Evolutionary conservation across 2,888 invertebrate genomes (phyloP), one percentile per base, ranked within the genome.

Genomic region (Eledona agricola): DNA sequence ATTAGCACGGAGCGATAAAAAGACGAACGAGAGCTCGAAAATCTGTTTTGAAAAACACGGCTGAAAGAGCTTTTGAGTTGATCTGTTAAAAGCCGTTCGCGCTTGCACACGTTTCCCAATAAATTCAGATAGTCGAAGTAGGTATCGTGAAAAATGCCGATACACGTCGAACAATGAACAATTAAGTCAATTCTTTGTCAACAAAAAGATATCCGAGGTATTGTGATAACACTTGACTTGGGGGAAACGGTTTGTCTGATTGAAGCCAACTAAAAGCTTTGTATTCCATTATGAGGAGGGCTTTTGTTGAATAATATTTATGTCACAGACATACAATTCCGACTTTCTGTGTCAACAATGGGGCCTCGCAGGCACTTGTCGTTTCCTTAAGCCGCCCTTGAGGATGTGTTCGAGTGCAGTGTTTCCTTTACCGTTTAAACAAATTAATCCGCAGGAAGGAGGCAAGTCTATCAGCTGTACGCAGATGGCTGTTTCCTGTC

Each of bases 241-340:
- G 11, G 38, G 40, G 51, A 51, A 55, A 42, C 51, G 47, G 51
- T 55, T 51, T 45, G 58, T 56, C 52, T 58, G 57, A 59, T 59
- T 59, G 59, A 58, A 59, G 57, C 54, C 54, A 38, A 57, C 51
- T 57, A 47, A 59, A 56, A 58, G 68, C 69, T 69, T 70, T 69
- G 68, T 68, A 60, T 67, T 66, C 69, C 56, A 67, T 71, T 69
- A 69, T 69, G 65, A 67, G 64, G 59, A 38, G 58, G 60, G 57
- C 70, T 64, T 69, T 70, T 71, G 71, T 72, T 68, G 66, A 71
- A 71, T 70, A 72, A 72, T 72, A 72, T 72, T 72, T 71, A 70
- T 70, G 70, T 71, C 72, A 69, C 69, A 63, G 63, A 63, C 69
- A 69, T 66, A 67, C 68, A 69, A 68, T 69, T 70, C 67, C 63